Base-by-base conservation (phyloP, 2,888 invertebrate species). In the Hypena proboscidalis region DNA sequence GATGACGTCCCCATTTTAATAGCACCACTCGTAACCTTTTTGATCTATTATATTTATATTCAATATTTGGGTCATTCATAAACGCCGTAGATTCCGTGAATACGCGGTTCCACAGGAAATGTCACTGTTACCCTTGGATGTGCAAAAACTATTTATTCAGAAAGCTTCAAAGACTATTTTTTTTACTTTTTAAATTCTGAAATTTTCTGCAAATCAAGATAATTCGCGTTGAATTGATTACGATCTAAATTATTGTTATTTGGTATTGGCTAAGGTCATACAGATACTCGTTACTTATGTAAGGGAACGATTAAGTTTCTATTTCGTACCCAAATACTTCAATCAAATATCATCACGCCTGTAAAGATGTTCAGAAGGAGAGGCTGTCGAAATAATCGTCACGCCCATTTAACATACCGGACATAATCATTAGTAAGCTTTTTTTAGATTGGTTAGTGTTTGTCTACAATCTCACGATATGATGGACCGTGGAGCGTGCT, bases 31-130 rank as follows among this genome's bases (percentile, higher is more conserved):
- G 50, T 60, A 63, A 56, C 67, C 64, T 53, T 60, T 65, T 58
- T 63, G 67, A 63, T 67, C 61, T 67, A 59, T 59, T 59, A 63
- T 61, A 61, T 62, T 60, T 62, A 56, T 63, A 61, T 63, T 56
- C 49, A 46, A 53, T 48, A 65, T 66, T 60, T 60, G 32, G 67
- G 58, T 66, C 67, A 42, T 42, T 26, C 34, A 33, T 21, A 46
- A 39, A 14, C 41, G 57, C 30, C 38, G 53, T 44, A 61, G 20
- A 60, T 63, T 56, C 40, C 10, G 39, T 29, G 38, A 36, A 42
- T 53, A 50, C 40, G 49, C 45, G 23, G 26, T 45, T 47, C 41
- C 35, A 42, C 34, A 33, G 49, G 47, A 58, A 65, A 47, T 58
- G 58, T 64, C 49, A 52, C 32, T 38, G 46, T 10, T 47, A 15